These are phyloP conservation scores for Brachyalestes nurse DNA, from an alignment of 2,797 vertebrate species.

Conservation along the genomic window DNA sequence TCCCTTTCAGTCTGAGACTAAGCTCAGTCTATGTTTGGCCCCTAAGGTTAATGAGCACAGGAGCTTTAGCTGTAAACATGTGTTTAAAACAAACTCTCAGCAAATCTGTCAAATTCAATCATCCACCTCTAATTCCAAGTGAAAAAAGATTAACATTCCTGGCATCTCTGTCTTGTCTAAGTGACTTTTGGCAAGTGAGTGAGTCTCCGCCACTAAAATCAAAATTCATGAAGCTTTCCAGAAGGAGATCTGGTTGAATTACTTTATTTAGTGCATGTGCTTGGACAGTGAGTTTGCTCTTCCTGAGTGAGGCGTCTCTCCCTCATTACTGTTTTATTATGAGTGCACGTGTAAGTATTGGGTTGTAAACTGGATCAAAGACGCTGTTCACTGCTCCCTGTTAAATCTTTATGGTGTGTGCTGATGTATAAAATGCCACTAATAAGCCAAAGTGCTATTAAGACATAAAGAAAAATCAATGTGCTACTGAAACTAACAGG, in stretches of 20 bases:
- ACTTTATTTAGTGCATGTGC: constrained; percentile 16
- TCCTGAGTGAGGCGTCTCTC: constrained; percentile 29
- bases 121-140: not conserved
- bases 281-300: constrained; percentile 37
- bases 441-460: constrained; percentile 61
- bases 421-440: constrained; percentile 67
- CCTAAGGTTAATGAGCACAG: constrained; percentile 2
- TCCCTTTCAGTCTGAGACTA: not conserved
- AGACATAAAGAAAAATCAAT: constrained; percentile 67
- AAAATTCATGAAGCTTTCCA: not conserved
- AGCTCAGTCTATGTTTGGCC: not conserved
- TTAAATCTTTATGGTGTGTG: constrained; percentile 62
- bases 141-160: constrained; percentile 7
- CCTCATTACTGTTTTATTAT: constrained; percentile 73
- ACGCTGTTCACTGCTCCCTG: constrained; percentile 58
- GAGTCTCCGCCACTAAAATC: not conserved
- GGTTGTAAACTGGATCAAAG: constrained; percentile 72
- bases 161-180: not conserved
- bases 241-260: not conserved
- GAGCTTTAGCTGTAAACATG: constrained; percentile 15
- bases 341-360: constrained; percentile 63
- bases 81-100: constrained; percentile 5
- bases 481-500: constrained; percentile 41
- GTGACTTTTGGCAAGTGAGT: not conserved
- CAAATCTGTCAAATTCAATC: constrained; percentile 5